phyloP scores from a whole-genome alignment of 2,113 vertebrate genomes.

The Antigone vipio region DNA sequence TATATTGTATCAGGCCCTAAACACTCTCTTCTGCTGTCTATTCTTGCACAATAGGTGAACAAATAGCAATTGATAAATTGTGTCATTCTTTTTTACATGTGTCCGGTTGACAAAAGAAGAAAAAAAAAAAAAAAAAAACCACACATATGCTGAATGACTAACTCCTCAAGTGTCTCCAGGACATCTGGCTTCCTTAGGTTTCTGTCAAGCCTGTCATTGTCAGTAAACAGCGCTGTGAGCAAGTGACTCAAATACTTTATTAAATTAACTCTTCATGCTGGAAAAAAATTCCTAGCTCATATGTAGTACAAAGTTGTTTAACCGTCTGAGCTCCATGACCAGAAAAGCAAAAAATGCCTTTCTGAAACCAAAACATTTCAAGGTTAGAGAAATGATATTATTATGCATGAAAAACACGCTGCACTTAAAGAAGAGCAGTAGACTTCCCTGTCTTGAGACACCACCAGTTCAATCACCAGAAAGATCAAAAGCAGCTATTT shows the following conservation, averaged over 20 bases:
- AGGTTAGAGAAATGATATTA: background rate
- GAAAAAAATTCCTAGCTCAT: background rate
- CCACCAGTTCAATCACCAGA: background rate
- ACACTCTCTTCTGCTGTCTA: background rate
- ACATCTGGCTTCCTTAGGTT: background rate
- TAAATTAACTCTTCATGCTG: background rate
- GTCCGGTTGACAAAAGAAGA: background rate
- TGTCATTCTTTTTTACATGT: background rate
- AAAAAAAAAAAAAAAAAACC: background rate
- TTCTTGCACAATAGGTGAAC: background rate
- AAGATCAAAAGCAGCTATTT: conserved; percentile 39
- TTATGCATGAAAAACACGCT: background rate
- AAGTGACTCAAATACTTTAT: background rate
- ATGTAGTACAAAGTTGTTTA: background rate
- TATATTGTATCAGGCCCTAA: background rate
- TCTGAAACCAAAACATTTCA: background rate
- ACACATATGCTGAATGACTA: background rate
- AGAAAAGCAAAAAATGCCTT: background rate
- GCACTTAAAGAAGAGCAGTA: background rate
- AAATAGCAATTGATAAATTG: background rate
- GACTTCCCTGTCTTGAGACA: background rate
- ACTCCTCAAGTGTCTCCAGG: background rate
- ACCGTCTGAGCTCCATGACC: background rate
- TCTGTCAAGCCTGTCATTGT: background rate
- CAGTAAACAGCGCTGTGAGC: background rate